These are phyloP conservation scores for Anolis carolinensis DNA, from an alignment of 2,113 vertebrate species.

Conservation along the genomic window DNA sequence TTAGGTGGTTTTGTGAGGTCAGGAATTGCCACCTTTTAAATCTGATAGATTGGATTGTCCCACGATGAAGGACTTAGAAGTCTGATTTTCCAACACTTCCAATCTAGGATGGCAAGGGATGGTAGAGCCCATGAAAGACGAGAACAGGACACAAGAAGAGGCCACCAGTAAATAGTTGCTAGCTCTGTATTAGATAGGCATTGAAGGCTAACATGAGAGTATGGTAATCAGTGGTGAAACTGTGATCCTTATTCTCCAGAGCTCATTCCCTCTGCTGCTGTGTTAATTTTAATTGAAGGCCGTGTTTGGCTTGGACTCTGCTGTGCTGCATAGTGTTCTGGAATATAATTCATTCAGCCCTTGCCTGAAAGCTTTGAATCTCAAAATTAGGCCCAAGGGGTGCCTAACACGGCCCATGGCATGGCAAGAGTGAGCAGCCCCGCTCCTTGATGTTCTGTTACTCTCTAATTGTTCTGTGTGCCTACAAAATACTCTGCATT, in stretches of 20 bases:
- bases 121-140: background rate
- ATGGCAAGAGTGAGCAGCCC: background rate
- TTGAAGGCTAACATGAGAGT: background rate
- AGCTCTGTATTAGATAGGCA: background rate
- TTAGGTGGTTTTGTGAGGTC: background rate
- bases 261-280: background rate
- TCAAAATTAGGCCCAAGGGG: slow-evolving; percentile 21
- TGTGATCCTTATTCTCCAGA: background rate
- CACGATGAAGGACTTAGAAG: background rate
- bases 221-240: background rate
- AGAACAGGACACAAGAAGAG: background rate
- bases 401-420: background rate
- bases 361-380: background rate
- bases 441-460: slow-evolving; percentile 15
- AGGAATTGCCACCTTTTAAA: background rate
- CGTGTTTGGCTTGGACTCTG: background rate
- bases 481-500: slow-evolving; percentile 1
- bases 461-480: slow-evolving; percentile 12
- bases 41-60: background rate
- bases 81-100: background rate
- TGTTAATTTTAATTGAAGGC: slow-evolving; percentile 22
- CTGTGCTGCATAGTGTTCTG: background rate
- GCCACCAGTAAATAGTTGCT: background rate
- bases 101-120: background rate
- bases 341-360: slow-evolving; percentile 19